Conservation (phyloP, 2,113 vertebrate species). For the Lophotis ruficrista region DNA sequence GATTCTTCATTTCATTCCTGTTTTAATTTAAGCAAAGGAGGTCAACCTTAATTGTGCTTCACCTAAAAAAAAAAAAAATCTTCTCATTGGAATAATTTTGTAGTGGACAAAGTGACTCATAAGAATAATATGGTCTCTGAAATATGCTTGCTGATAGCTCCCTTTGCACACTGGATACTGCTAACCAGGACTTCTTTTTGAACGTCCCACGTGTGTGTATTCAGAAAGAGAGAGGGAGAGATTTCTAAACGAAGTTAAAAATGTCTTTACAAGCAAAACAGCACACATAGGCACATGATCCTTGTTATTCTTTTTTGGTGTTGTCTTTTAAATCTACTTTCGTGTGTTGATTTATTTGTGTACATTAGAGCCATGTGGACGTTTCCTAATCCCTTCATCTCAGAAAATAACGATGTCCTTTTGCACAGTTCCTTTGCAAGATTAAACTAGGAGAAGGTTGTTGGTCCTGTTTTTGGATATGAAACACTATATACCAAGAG, state of each 20-base stretch:
- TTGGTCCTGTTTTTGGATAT: background rate
- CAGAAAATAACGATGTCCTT: background rate
- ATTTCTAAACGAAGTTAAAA: background rate
- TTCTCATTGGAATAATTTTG: slow-evolving; percentile 75
- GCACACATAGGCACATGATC: background rate
- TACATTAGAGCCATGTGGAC: background rate
- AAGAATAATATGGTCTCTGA: slow-evolving; percentile 65
- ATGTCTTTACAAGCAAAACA: background rate
- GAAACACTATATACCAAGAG: background rate
- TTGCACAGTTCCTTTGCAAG: background rate
- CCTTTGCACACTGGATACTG: slow-evolving; percentile 14
- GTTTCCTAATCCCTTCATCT: background rate
- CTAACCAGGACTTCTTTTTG: background rate
- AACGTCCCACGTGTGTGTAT: background rate
- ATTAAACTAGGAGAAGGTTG: background rate
- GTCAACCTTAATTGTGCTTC: slow-evolving; percentile 73
- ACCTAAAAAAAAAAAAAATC: slow-evolving; percentile 47
- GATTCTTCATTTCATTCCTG: slow-evolving; percentile 77
- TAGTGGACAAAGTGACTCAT: slow-evolving; percentile 57
- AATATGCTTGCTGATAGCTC: slow-evolving; percentile 18
- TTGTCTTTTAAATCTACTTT: background rate
- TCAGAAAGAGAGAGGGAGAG: background rate
- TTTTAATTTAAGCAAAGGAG: slow-evolving; percentile 74
- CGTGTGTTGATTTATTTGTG: background rate
- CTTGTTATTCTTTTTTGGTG: background rate